phyloP scores from a whole-genome alignment of 2,888 invertebrate species.

The Polylopha cassiicola region DNA sequence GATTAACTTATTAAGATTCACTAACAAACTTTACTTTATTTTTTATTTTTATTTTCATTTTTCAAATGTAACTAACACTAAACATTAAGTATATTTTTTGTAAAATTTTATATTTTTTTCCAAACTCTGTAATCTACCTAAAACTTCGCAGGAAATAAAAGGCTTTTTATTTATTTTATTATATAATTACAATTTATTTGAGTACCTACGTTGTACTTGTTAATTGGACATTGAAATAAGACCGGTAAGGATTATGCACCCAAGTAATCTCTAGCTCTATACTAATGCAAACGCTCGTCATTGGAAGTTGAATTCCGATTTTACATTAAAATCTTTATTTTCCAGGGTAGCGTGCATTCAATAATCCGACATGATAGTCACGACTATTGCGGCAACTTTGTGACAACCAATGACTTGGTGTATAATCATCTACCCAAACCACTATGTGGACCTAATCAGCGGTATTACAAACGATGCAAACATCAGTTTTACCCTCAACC shows the following conservation, averaged over 20 bases:
- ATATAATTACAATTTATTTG: too few species aligned
- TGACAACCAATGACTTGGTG: constrained; percentile 70
- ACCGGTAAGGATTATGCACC: too few species aligned
- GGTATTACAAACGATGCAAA: constrained; percentile 57
- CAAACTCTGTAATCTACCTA: too few species aligned
- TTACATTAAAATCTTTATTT: too few species aligned
- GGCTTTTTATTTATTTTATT: too few species aligned
- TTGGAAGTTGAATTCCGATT: too few species aligned
- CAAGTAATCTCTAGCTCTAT: too few species aligned
- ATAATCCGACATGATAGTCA: constrained; percentile 62
- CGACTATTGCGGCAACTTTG: constrained; percentile 64
- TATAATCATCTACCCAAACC: constrained; percentile 75
- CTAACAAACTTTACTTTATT: constrained; percentile 14
- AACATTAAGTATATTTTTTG: background rate
- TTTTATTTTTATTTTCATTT: constrained; percentile 4
- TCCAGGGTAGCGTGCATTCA: constrained; percentile 57
- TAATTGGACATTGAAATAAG: too few species aligned
- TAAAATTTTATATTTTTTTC: constrained; percentile 1
- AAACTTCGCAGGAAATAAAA: too few species aligned
- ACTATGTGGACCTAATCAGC: constrained; percentile 56
- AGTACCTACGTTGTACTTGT: too few species aligned
- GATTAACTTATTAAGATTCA: too few species aligned
- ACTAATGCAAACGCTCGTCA: too few species aligned
- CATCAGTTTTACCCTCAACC: constrained; percentile 63
- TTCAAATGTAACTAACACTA: background rate